phyloP scores from a whole-genome alignment of 2,113 vertebrate genomes.

The Halichoerus grypus region DNA sequence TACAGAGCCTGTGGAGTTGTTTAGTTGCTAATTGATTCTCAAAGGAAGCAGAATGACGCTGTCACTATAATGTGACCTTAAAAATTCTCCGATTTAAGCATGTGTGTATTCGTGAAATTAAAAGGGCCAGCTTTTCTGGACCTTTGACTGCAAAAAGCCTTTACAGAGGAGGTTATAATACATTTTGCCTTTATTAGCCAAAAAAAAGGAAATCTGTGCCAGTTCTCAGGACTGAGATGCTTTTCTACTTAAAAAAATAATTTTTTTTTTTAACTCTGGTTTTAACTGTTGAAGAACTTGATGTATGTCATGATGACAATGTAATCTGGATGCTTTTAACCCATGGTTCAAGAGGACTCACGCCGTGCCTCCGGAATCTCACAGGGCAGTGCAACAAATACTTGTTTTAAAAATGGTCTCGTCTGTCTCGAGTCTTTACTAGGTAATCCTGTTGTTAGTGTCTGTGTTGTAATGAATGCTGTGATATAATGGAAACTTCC shows the following conservation, averaged over 20 bases:
- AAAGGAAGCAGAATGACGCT: constrained; percentile 88
- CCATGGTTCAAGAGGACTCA: background rate
- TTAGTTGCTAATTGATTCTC: constrained; percentile 95
- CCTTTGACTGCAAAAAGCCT: background rate
- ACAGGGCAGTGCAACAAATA: constrained; percentile 38
- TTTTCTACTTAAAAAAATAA: background rate
- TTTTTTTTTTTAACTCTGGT: background rate
- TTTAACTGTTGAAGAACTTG: constrained; percentile 29
- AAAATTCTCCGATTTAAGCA: constrained; percentile 75
- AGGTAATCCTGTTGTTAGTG: background rate
- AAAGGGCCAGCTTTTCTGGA: constrained; percentile 67
- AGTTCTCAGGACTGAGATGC: background rate
- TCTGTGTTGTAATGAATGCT: background rate
- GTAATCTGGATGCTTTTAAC: constrained; percentile 19
- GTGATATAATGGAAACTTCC: background rate
- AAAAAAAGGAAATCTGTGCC: background rate
- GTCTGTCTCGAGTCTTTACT: background rate
- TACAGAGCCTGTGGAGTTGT: constrained; percentile 87
- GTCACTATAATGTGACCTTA: constrained; percentile 83
- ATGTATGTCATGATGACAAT: constrained; percentile 20
- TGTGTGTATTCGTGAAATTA: constrained; percentile 76
- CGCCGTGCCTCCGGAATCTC: background rate
- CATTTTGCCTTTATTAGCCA: background rate
- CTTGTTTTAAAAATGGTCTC: constrained; percentile 14
- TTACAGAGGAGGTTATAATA: constrained; percentile 39